These are phyloP conservation scores for Mycalesis mineus DNA, from an alignment of 2,888 invertebrate species.

Conservation along the genomic window DNA sequence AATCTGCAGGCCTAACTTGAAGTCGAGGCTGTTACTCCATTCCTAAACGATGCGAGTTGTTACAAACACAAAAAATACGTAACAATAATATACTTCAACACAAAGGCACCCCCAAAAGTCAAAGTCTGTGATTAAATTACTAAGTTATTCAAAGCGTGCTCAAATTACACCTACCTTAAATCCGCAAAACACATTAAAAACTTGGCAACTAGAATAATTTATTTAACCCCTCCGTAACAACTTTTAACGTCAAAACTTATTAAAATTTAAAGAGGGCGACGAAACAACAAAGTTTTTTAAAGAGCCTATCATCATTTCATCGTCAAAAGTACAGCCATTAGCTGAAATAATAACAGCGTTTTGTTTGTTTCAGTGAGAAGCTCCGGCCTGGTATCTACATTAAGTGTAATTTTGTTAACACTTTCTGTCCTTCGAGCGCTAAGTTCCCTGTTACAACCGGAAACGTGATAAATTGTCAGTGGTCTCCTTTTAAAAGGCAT, in stretches of 20 bases:
- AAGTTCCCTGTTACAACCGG: constrained; percentile 57
- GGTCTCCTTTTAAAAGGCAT: constrained; percentile 24
- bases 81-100: no score
- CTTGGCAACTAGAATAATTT: constrained; percentile 12
- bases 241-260: constrained; percentile 22
- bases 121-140: background rate
- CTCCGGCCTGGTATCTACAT: constrained; percentile 51
- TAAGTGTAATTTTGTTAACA: constrained; percentile 65
- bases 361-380: constrained; percentile 72
- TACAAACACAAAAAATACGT: no score
- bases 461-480: constrained; percentile 72
- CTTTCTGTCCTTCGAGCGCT: constrained; percentile 56
- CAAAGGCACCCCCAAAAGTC: background rate
- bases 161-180: constrained; percentile 7
- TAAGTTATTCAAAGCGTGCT: background rate
- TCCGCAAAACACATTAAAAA: constrained; percentile 17
- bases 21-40: no score
- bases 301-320: constrained; percentile 30
- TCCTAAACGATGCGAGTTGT: no score
- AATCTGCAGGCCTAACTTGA: no score
- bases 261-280: constrained; percentile 23
- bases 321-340: constrained; percentile 31
- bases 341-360: constrained; percentile 36
- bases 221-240: constrained; percentile 12
- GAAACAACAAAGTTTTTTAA: constrained; percentile 25